A percentile compares a stretch with the other conserved stretches of the same genome.
phyloP scores from a whole-genome alignment of 2,888 invertebrate species.

The Hartigia nigra region DNA sequence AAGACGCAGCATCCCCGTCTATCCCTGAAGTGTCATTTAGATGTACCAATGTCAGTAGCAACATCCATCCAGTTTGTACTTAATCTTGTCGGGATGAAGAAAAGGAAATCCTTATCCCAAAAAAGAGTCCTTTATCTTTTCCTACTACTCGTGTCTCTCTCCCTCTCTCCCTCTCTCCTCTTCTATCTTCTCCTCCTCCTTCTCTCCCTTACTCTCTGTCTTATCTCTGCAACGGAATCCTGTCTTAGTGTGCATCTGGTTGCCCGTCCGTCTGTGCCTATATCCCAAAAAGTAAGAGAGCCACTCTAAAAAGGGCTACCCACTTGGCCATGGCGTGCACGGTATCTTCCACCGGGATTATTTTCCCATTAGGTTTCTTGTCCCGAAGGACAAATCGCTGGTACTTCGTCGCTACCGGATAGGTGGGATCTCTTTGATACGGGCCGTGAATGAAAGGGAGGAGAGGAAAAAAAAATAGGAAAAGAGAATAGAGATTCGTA shows the following conservation, averaged over 20 bases:
- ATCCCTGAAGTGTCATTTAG: background rate
- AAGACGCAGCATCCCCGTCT: background rate
- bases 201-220: background rate
- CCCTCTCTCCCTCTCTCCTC: background rate
- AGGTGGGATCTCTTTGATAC: background rate
- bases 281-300: background rate
- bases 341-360: constrained; percentile 46
- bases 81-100: background rate
- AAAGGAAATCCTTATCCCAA: background rate
- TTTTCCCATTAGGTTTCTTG: constrained; percentile 58
- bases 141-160: background rate
- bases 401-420: constrained; percentile 2
- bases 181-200: background rate
- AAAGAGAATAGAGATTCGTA: background rate
- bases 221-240: constrained; percentile 24
- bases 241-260: constrained; percentile 10
- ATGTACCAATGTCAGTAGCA: background rate
- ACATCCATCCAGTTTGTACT: background rate
- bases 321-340: background rate
- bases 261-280: background rate
- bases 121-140: background rate
- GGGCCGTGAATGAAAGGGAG: background rate
- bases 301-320: constrained; percentile 1
- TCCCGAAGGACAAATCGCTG: constrained; percentile 53
- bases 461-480: background rate